Evolutionary conservation across 2,113 vertebrate species (phyloP).

Genomic region (Rhinolophus ferrumequinum): DNA sequence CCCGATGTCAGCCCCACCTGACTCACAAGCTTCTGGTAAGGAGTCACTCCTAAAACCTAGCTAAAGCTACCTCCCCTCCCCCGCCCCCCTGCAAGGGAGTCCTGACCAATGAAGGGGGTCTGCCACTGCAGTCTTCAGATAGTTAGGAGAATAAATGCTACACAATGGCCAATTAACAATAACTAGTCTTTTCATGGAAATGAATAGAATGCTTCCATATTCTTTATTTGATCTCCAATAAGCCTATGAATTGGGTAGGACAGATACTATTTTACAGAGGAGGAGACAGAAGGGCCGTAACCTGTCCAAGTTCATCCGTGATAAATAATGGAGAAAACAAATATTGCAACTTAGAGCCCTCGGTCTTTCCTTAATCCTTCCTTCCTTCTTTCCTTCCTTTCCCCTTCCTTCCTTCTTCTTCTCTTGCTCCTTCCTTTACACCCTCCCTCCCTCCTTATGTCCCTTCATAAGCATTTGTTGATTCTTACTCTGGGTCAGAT

Average conservation of each 20-base stretch:
- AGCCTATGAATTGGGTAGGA: background rate
- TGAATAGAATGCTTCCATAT: background rate
- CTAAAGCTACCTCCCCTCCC: background rate
- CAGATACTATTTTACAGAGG: background rate
- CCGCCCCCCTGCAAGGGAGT: background rate
- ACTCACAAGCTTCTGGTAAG: background rate
- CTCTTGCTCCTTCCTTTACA: background rate
- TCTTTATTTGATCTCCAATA: background rate
- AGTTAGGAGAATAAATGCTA: background rate
- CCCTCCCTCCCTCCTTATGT: background rate
- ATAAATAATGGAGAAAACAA: background rate
- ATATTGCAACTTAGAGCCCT: background rate
- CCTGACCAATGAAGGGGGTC: background rate
- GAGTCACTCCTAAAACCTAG: background rate
- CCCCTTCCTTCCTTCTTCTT: background rate
- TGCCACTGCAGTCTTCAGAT: too few relatives aligned
- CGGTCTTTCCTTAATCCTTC: background rate
- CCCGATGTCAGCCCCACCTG: background rate
- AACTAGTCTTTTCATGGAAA: background rate
- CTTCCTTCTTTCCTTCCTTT: accelerated
- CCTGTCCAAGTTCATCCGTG: too few relatives aligned
- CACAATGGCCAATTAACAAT: background rate
- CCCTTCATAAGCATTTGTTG: background rate
- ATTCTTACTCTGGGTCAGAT: background rate
- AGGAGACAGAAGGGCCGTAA: background rate